These are phyloP conservation scores for Meandrusa payeni DNA, from an alignment of 2,888 invertebrate genomes.

Conservation along the genomic window DNA sequence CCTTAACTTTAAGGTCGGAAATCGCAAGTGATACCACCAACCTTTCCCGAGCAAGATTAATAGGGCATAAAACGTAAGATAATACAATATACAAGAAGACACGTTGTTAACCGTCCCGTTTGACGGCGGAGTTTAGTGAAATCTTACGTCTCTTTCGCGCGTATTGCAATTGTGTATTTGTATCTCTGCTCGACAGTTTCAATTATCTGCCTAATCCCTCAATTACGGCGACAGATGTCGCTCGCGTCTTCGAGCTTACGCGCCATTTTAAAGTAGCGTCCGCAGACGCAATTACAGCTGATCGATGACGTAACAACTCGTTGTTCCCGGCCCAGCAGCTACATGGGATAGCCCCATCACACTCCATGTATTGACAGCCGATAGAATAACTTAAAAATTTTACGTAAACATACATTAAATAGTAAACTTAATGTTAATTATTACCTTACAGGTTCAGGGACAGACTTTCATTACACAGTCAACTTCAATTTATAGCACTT, in stretches of 20 bases:
- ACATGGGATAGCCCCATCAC: constrained; percentile 10
- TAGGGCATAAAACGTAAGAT: constrained; percentile 80
- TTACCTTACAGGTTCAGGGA: no score
- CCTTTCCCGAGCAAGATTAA: constrained; percentile 73
- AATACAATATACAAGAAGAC: constrained; percentile 84
- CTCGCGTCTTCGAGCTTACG: constrained; percentile 77
- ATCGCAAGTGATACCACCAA: constrained; percentile 37
- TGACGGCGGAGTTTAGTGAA: constrained; percentile 58
- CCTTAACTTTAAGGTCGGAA: constrained; percentile 38
- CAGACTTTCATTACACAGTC: no score
- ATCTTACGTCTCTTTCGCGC: constrained; percentile 53
- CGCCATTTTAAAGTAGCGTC: constrained; percentile 77
- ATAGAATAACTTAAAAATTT: constrained; percentile 10
- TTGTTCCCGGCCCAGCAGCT: constrained; percentile 39
- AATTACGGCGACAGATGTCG: constrained; percentile 84
- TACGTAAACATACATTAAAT: not conserved
- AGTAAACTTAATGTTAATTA: no score
- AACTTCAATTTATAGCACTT: no score
- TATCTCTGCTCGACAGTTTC: constrained; percentile 74
- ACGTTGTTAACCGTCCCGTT: constrained; percentile 82
- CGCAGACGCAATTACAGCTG: constrained; percentile 68
- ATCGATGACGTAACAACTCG: constrained; percentile 48
- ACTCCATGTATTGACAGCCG: constrained; percentile 4
- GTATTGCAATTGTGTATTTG: constrained; percentile 35
- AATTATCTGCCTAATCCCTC: constrained; percentile 86